Evolutionary conservation across 2,888 invertebrate species (phyloP).

Genomic region (Mantis religiosa): DNA sequence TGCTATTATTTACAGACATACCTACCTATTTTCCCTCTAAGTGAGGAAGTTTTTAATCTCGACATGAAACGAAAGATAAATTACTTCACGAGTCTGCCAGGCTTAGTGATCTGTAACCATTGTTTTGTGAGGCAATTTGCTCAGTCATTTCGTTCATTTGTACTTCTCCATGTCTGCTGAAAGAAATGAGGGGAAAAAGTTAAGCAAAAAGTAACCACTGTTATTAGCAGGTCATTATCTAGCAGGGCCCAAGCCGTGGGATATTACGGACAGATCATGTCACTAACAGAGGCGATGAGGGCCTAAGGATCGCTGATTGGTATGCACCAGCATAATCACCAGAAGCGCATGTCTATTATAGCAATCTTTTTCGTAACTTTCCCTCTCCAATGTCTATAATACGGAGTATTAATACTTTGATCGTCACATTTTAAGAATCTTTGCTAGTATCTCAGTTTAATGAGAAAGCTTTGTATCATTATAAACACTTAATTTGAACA

Average conservation of each 20-base stretch:
- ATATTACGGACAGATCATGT: not conserved
- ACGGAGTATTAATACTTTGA: not conserved
- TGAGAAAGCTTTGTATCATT: not conserved
- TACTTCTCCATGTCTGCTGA: not conserved
- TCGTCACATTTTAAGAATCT: not conserved
- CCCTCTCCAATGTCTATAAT: not conserved
- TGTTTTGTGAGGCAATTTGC: not conserved
- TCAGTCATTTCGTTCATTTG: not conserved
- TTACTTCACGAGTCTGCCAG: not conserved
- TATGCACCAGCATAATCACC: not conserved
- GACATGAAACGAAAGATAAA: not conserved
- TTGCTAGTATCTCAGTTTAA: not conserved
- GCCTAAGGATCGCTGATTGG: not conserved
- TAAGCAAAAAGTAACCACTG: not conserved
- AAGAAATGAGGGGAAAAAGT: not conserved
- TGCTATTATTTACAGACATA: not conserved
- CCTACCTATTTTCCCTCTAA: not conserved
- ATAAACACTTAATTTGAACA: not conserved
- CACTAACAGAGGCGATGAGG: not conserved
- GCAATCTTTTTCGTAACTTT: not conserved
- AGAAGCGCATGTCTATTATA: not conserved
- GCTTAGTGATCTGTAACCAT: not conserved
- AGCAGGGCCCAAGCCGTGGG: not conserved
- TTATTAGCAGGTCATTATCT: not conserved
- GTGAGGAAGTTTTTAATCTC: not conserved